Evolutionary conservation across 2,888 invertebrate species (phyloP).

Genomic region (Diplolepis rosae): DNA sequence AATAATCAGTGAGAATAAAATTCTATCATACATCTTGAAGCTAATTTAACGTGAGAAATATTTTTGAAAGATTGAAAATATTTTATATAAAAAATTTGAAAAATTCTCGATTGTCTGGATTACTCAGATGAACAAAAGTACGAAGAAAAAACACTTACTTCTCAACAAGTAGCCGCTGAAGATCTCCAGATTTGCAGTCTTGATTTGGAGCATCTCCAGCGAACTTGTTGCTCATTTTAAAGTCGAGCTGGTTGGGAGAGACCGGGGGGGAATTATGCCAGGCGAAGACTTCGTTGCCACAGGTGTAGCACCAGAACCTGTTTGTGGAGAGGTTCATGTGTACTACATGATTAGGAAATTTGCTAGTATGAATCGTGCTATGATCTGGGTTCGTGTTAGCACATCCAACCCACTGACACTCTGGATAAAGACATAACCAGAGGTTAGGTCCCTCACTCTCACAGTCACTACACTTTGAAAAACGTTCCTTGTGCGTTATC

Average conservation of each 20-base stretch:
- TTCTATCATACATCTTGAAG: too few relatives aligned
- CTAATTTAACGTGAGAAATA: too few relatives aligned
- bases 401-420: constrained; percentile 88
- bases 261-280: constrained; percentile 57
- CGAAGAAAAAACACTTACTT: constrained; percentile 34
- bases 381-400: constrained; percentile 89
- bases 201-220: constrained; percentile 60
- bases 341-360: constrained; percentile 82
- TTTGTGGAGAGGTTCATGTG: constrained; percentile 90
- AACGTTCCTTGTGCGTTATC: constrained; percentile 61
- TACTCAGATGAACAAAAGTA: too few relatives aligned
- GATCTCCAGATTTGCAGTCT: constrained; percentile 57
- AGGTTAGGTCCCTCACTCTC: constrained; percentile 84
- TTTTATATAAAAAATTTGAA: too few relatives aligned
- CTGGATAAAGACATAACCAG: constrained; percentile 89
- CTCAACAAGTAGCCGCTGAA: constrained; percentile 29
- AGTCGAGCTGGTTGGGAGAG: constrained; percentile 62
- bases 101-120: too few relatives aligned
- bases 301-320: constrained; percentile 92
- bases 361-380: constrained; percentile 86
- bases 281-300: constrained; percentile 84
- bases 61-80: too few relatives aligned
- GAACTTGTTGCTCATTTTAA: constrained; percentile 56
- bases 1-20: too few relatives aligned
- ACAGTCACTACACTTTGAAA: constrained; percentile 81